Base-by-base conservation (phyloP, 2,888 invertebrate species). In the Elmis aenea region DNA sequence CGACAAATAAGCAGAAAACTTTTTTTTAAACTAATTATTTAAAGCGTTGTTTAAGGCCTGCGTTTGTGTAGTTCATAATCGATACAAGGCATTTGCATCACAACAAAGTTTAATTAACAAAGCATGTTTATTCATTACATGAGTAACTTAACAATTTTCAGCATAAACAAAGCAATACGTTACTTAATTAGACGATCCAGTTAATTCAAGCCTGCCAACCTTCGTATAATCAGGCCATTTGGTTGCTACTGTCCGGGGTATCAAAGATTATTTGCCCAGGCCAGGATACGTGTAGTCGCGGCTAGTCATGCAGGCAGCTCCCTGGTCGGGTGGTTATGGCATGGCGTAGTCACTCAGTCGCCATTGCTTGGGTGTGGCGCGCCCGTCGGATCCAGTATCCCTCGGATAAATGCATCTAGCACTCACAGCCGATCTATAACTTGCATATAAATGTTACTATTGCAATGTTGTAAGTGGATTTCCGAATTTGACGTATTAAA, bases 321-420 rank as follows among this genome's bases (percentile, higher is more conserved):
- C 42, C 42, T 39, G 39, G 36, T 33, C 18, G 36, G 36, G 32
- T 38, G 33, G 38, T 35, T 46, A 40, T 40, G 45, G 42, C 48
- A 51, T 51, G 51, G 50, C 49, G 44, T 46, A 42, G 44, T 38
- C 45, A 22, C 33, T 34, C 28, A 38, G 50, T 46, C 50, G 50
- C 48, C 49, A 51, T 50, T 42, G 39, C 39, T 33, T 14, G 50
- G 50, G 48, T 48, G 48, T 48, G 50, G 46, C 44, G 33, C n/a
- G 16, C 35, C 45, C 49, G 46, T 32, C 45, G 43, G 45, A 41
- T 39, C 27, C 38, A 35, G 33, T 21, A 27, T 30, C 38, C 42
- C 42, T 30, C 22, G 15, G 23, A 32, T n/a, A 37, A 37, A 32
- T 26, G n/a, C 31, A 26, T 16, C 22, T 18, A 23, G n/a, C n/a